Conservation (phyloP, 2,797 vertebrate genomes). For the Chloroceryle inda region DNA sequence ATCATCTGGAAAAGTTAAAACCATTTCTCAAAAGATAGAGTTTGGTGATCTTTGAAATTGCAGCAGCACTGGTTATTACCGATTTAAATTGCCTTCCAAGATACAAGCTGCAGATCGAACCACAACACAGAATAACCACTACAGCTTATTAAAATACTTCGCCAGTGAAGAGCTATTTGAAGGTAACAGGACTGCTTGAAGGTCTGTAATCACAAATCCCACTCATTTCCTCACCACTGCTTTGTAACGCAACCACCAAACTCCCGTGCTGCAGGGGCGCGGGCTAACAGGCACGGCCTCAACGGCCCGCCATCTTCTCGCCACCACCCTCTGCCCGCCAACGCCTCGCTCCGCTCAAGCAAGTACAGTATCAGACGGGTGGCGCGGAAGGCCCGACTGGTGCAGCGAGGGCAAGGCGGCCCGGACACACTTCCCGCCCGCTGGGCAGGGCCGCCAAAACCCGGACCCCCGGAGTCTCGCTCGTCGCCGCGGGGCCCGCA, state of each 20-base stretch:
- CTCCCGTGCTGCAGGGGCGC: rapidly evolving
- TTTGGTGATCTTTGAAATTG: rapidly evolving
- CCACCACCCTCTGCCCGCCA: neutral
- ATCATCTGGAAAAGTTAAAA: rapidly evolving
- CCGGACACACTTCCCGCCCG: rapidly evolving
- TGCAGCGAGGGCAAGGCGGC: rapidly evolving
- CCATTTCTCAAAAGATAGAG: rapidly evolving
- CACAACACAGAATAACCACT: neutral
- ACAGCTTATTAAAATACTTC: rapidly evolving
- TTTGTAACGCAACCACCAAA: rapidly evolving
- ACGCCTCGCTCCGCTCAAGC: neutral
- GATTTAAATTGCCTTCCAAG: neutral
- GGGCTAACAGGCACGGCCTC: neutral
- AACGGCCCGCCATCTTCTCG: neutral
- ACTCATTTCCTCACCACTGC: rapidly evolving
- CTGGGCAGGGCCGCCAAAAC: neutral
- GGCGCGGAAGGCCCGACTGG: neutral
- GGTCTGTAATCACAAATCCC: neutral
- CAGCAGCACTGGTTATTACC: rapidly evolving
- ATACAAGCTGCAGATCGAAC: rapidly evolving
- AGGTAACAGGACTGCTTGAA: neutral
- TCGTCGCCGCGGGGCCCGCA: neutral
- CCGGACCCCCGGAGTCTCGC: rapidly evolving
- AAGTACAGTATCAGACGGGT: rapidly evolving
- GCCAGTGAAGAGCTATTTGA: neutral